Percentiles rank a stretch among this genome's conserved stretches.
Evolutionary conservation across 2,797 vertebrate genomes (phyloP).

Genomic region (Smutsia temminckii): DNA sequence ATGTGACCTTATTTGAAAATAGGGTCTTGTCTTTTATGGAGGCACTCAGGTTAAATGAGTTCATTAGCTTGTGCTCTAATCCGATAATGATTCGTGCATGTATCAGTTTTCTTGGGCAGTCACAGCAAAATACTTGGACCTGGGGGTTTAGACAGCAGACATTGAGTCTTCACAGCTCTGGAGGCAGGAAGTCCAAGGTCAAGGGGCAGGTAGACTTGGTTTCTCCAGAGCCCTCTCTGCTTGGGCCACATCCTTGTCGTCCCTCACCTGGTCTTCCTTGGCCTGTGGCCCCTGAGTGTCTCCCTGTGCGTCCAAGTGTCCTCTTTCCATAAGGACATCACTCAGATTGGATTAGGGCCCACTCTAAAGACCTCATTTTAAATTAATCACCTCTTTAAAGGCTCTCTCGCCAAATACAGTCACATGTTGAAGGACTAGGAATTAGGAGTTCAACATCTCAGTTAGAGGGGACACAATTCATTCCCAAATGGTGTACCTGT

Average conservation of each 20-base stretch:
- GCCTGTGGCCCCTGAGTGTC: accelerated
- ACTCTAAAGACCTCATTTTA: neutral
- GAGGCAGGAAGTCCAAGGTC: neutral
- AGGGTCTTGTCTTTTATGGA: neutral
- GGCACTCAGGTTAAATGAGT: neutral
- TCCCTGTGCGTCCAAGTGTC: neutral
- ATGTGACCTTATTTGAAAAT: neutral
- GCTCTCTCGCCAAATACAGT: neutral
- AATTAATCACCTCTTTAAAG: neutral
- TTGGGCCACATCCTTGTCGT: neutral
- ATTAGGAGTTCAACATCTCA: neutral
- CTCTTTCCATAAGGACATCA: neutral
- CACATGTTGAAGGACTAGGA: neutral
- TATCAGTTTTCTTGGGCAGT: no score
- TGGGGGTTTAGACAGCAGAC: no score
- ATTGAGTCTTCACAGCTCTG: no score
- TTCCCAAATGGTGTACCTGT: accelerated
- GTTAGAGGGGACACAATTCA: neutral
- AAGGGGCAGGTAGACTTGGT: accelerated
- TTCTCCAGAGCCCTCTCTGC: neutral
- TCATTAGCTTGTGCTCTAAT: neutral
- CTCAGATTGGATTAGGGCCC: neutral
- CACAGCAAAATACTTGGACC: accelerated
- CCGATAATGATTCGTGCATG: neutral
- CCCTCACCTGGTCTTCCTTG: neutral